Evolutionary conservation across 1,140 invertebrate species (phyloP).

Genomic region (Cepaea nemoralis): DNA sequence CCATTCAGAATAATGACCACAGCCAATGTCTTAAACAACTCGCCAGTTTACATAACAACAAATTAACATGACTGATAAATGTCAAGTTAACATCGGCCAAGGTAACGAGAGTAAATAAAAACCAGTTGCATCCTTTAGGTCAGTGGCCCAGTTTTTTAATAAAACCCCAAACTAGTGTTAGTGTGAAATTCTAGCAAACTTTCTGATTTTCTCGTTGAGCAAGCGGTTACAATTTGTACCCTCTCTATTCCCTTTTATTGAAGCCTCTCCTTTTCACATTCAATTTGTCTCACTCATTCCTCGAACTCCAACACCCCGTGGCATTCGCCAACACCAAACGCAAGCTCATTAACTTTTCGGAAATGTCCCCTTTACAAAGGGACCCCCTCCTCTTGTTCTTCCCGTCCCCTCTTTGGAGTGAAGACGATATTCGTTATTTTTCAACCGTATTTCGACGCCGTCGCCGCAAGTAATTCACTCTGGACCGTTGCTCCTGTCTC

Average conservation of each 20-base stretch:
- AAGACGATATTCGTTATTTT: neutral
- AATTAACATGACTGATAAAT: too few relatives aligned
- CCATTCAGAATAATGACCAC: too few relatives aligned
- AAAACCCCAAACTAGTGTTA: too few relatives aligned
- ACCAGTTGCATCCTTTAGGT: too few relatives aligned
- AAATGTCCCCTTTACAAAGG: constrained; percentile 5
- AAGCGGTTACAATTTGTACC: neutral
- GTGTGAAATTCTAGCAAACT: too few relatives aligned
- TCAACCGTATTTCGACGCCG: neutral
- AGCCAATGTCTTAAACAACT: too few relatives aligned
- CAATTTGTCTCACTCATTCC: constrained; percentile 7
- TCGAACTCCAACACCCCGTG: constrained; percentile 3
- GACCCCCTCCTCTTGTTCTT: neutral
- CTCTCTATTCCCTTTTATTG: neutral
- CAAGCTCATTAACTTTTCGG: constrained; percentile 9
- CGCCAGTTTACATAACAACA: too few relatives aligned
- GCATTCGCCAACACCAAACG: neutral
- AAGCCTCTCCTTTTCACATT: constrained; percentile 2
- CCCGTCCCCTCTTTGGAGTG: neutral
- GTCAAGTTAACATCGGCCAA: too few relatives aligned
- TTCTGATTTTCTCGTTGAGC: neutral
- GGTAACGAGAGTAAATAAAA: too few relatives aligned
- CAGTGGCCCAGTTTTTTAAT: too few relatives aligned
- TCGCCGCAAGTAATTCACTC: neutral
- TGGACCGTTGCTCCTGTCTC: neutral